Conservation (phyloP, 2,797 vertebrate species). For the Podarcis siculus region DNA sequence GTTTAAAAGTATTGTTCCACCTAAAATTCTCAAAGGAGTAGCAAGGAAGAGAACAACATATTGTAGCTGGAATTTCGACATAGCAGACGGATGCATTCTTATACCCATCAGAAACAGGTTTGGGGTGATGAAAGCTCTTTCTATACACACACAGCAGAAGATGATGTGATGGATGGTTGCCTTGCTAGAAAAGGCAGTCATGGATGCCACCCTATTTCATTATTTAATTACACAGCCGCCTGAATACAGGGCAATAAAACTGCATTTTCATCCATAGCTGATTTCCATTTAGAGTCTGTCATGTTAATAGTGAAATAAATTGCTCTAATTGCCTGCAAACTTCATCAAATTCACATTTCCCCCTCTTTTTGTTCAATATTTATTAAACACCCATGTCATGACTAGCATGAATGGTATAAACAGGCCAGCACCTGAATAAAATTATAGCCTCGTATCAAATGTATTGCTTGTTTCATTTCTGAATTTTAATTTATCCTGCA, state of each 20-base stretch:
- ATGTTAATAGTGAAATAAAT: slow-evolving; percentile 91
- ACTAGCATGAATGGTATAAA: slow-evolving; percentile 73
- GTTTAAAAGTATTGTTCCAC: neutral
- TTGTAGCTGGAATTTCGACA: slow-evolving; percentile 17
- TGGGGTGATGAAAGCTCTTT: neutral
- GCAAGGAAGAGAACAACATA: neutral
- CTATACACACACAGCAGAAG: slow-evolving; percentile 18
- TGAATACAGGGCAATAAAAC: slow-evolving; percentile 67
- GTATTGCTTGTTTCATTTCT: slow-evolving; percentile 44
- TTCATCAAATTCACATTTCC: slow-evolving; percentile 89
- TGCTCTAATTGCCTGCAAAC: slow-evolving; percentile 91
- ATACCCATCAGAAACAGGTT: slow-evolving; percentile 11
- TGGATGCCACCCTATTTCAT: slow-evolving; percentile 42
- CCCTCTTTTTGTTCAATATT: slow-evolving; percentile 82
- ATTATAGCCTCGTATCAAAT: slow-evolving; percentile 57
- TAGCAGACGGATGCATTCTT: slow-evolving; percentile 22
- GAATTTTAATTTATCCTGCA: slow-evolving; percentile 61
- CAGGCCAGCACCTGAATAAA: slow-evolving; percentile 61
- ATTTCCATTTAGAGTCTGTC: slow-evolving; percentile 84
- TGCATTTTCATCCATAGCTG: slow-evolving; percentile 74
- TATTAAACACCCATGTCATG: slow-evolving; percentile 80
- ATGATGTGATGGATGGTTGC: slow-evolving; percentile 62
- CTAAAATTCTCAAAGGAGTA: slow-evolving; percentile 2
- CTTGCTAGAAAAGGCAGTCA: neutral
- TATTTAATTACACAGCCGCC: slow-evolving; percentile 68